Percentiles rank a stretch among this genome's conserved stretches.
Conservation (phyloP, 2,797 vertebrate species). For the Argyrosomus regius region DNA sequence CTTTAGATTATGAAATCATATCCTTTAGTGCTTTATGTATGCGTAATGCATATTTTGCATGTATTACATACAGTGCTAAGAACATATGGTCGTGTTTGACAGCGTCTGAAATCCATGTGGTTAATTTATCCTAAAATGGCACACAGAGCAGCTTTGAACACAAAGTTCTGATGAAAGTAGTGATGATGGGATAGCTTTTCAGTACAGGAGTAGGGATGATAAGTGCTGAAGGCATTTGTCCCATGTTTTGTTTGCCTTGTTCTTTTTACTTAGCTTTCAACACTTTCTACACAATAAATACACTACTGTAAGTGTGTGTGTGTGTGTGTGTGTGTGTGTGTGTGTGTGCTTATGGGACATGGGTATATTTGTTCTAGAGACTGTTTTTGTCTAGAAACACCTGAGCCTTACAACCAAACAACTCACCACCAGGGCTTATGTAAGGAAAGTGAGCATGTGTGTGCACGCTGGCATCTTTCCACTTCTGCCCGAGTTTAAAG, state of each 20-base stretch:
- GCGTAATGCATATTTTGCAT: background rate
- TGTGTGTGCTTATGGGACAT: conserved; percentile 26
- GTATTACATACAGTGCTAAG: background rate
- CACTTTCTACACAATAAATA: conserved; percentile 12
- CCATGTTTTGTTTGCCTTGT: background rate
- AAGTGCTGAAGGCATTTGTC: conserved; percentile 32
- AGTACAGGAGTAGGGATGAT: conserved; percentile 17
- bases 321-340: conserved; percentile 22
- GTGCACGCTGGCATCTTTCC: background rate
- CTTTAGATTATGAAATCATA: background rate
- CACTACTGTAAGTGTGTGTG: background rate
- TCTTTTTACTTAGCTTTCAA: conserved; percentile 9
- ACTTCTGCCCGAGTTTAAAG: conserved; percentile 2
- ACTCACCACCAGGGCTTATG: conserved; percentile 20
- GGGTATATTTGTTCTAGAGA: conserved; percentile 6
- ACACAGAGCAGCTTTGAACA: background rate
- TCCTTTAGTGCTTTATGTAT: background rate
- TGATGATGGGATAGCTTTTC: conserved; percentile 25
- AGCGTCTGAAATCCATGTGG: background rate
- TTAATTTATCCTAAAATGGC: background rate
- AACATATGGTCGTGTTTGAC: background rate
- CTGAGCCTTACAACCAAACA: conserved; percentile 49
- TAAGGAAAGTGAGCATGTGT: conserved; percentile 5
- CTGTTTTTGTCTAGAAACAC: conserved; percentile 48
- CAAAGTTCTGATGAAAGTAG: background rate